phyloP scores from a whole-genome alignment of 2,888 invertebrate species.

The Acanthosoma haemorrhoidale region DNA sequence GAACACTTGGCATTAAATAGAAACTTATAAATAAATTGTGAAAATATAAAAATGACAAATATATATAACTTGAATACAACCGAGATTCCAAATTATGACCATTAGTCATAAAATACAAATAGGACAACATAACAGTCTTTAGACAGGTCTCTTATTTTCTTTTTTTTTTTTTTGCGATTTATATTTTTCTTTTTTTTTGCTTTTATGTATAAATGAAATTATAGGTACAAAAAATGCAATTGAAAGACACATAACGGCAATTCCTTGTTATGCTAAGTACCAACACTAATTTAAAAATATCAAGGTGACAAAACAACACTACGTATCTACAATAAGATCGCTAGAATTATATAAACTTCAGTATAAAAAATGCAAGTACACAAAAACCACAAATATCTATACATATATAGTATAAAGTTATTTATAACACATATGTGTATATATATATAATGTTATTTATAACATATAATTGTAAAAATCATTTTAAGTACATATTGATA shows the following conservation, averaged over 20 bases:
- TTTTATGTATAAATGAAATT: background rate
- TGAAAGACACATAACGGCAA: conserved; percentile 24
- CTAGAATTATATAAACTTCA: conserved; percentile 22
- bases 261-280: background rate
- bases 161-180: background rate
- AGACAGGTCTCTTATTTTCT: background rate
- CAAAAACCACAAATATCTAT: conserved; percentile 21
- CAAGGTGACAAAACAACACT: conserved; percentile 19
- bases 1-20: too few species aligned
- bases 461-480: background rate
- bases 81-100: background rate
- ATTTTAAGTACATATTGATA: background rate
- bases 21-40: too few species aligned
- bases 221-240: conserved; percentile 19
- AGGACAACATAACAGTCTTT: conserved; percentile 16
- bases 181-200: background rate
- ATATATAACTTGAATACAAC: background rate
- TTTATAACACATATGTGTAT: conserved; percentile 7
- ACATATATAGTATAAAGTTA: conserved; percentile 20
- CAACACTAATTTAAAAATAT: background rate
- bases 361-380: conserved; percentile 30
- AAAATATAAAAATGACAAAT: background rate
- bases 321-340: conserved; percentile 1
- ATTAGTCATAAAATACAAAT: background rate
- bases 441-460: background rate